Percentiles rank a stretch among this genome's conserved stretches.
Evolutionary conservation across 2,113 vertebrate species (phyloP).

Genomic region (Rhombomys opimus): DNA sequence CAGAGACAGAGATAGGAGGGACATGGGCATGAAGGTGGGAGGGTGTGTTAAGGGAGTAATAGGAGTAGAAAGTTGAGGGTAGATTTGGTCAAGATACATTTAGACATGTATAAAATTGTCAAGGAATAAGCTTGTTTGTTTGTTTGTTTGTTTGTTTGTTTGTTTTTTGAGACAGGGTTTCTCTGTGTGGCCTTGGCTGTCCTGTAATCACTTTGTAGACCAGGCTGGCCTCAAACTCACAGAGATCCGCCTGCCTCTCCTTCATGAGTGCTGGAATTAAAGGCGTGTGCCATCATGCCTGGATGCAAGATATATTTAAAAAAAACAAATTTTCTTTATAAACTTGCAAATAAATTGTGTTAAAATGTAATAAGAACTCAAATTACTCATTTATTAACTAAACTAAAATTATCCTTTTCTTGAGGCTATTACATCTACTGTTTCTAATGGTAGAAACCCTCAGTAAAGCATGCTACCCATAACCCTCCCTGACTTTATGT

Average conservation of each 20-base stretch:
- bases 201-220: no score
- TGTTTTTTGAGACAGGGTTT: no score
- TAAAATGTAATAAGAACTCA: not conserved
- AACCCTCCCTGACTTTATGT: not conserved
- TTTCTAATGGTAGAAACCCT: not conserved
- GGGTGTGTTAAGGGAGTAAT: not conserved
- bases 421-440: not conserved
- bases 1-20: not conserved
- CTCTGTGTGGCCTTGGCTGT: no score
- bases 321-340: not conserved
- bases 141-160: no score
- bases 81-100: not conserved
- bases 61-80: not conserved
- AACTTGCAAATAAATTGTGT: slow-evolving; percentile 26
- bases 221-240: no score
- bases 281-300: no score
- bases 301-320: not conserved
- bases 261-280: no score
- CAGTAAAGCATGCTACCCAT: not conserved
- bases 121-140: not conserved
- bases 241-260: no score
- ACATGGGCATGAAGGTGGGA: not conserved
- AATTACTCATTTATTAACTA: slow-evolving; percentile 23
- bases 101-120: not conserved
- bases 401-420: not conserved